Conservation (phyloP, 2,888 invertebrate genomes). For the Gastrophysa polygoni region DNA sequence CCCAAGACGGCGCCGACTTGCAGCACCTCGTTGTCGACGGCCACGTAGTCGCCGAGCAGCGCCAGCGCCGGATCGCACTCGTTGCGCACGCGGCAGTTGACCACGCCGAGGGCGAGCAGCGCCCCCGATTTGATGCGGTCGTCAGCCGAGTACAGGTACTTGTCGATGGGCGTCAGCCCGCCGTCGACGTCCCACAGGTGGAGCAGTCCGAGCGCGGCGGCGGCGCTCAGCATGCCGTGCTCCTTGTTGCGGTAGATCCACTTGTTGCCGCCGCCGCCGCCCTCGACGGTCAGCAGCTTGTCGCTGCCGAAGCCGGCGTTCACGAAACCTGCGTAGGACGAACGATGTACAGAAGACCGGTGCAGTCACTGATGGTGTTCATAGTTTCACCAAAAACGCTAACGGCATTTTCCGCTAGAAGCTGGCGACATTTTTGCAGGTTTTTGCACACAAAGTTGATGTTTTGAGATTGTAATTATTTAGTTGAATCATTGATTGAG, state of each 20-base stretch:
- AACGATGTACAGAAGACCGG: too few species aligned
- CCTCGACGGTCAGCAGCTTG: slow-evolving; percentile 87
- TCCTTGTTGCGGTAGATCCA: slow-evolving; percentile 61
- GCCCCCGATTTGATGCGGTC: slow-evolving; percentile 94
- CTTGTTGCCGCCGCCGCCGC: slow-evolving; percentile 67
- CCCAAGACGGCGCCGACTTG: slow-evolving; percentile 87
- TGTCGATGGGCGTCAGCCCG: slow-evolving; percentile 96
- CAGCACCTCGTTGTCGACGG: slow-evolving; percentile 81
- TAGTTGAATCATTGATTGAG: too few species aligned
- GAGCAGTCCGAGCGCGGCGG: slow-evolving; percentile 94
- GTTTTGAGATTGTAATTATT: too few species aligned
- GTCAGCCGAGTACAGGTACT: slow-evolving; percentile 67
- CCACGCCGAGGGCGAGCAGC: slow-evolving; percentile 93
- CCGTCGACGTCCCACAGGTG: slow-evolving; percentile 99
- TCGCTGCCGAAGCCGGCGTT: slow-evolving; percentile 87
- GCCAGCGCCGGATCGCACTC: slow-evolving; percentile 99
- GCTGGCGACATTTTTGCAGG: too few species aligned
- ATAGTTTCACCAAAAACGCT: too few species aligned
- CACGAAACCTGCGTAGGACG: slow-evolving; percentile 18
- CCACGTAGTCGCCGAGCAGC: slow-evolving; percentile 90
- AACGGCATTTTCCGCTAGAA: too few species aligned
- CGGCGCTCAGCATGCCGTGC: slow-evolving; percentile 96
- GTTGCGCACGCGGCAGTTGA: slow-evolving; percentile 95
- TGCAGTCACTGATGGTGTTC: too few species aligned
- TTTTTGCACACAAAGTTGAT: too few species aligned